Evolutionary conservation across 2,797 vertebrate species (phyloP).

Genomic region (Micropoecilia bifurca): DNA sequence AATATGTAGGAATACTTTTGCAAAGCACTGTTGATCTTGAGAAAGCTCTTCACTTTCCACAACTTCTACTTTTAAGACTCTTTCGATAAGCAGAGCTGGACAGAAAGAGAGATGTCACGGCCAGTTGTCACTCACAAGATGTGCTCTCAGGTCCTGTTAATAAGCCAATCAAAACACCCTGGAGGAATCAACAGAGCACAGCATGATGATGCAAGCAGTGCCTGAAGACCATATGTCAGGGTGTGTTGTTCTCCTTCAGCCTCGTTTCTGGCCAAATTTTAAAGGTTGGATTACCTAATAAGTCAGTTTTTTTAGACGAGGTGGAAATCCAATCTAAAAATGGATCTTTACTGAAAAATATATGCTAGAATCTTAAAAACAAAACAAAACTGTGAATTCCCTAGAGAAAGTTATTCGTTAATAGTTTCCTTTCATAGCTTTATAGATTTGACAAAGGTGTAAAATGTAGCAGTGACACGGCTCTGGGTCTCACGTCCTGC

Average conservation of each 20-base stretch:
- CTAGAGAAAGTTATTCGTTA: background rate
- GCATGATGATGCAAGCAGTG: slow-evolving; percentile 17
- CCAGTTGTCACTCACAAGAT: slow-evolving; percentile 48
- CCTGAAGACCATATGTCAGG: slow-evolving; percentile 9
- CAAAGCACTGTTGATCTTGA: slow-evolving; percentile 7
- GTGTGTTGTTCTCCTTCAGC: slow-evolving; percentile 9
- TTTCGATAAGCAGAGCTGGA: background rate
- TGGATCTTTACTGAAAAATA: background rate
- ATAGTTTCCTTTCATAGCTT: background rate
- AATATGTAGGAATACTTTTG: background rate
- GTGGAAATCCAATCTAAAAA: background rate
- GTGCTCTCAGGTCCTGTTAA: slow-evolving; percentile 68
- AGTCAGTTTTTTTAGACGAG: background rate
- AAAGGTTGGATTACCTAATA: background rate
- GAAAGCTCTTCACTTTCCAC: background rate
- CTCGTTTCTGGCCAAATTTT: background rate
- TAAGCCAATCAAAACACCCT: slow-evolving; percentile 71
- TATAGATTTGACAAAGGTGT: slow-evolving; percentile 1
- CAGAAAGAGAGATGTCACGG: slow-evolving; percentile 19
- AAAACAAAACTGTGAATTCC: background rate
- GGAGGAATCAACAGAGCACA: slow-evolving; percentile 48
- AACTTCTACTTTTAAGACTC: background rate
- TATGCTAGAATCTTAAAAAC: background rate
- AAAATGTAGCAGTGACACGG: slow-evolving; percentile 18
- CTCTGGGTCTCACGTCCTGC: slow-evolving; percentile 50